A percentile compares a stretch with the other conserved stretches of the same genome.
These are phyloP conservation scores for Eunapius fragilis DNA, from an alignment of 37 sponge, comb jelly and placozoan genomes.

Conservation along the genomic window DNA sequence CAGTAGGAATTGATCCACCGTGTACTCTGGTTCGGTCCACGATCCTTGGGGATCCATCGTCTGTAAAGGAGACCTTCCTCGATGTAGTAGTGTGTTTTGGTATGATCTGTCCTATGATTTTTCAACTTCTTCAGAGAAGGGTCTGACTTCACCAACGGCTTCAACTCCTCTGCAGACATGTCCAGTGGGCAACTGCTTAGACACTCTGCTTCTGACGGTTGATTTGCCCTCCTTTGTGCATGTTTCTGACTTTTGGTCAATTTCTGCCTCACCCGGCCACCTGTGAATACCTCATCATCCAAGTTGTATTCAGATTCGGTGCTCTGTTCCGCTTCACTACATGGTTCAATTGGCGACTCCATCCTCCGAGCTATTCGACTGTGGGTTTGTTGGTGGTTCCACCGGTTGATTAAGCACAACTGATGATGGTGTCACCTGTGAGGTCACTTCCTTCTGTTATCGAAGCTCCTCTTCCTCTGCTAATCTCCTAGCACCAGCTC, in stretches of 20 bases:
- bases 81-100: neutral
- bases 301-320: neutral
- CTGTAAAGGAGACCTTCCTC: constrained; percentile 17
- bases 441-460: neutral
- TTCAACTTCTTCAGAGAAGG: neutral
- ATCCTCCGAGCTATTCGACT: no score
- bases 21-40: neutral
- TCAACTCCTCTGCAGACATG: constrained; percentile 9
- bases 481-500: neutral
- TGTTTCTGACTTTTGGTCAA: neutral
- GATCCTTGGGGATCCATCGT: constrained; percentile 1
- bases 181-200: no score
- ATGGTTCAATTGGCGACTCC: no score
- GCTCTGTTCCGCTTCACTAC: no score
- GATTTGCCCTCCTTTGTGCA: neutral
- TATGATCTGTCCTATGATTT: no score
- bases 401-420: neutral
- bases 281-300: constrained; percentile 16
- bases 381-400: neutral
- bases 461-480: neutral
- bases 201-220: neutral
- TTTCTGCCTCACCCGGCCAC: constrained; percentile 1
- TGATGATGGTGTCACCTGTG: neutral
- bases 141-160: constrained; percentile 4
- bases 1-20: constrained; percentile 1